Evolutionary conservation across 2,888 invertebrate genomes (phyloP).

Genomic region (Lepas anatifera): DNA sequence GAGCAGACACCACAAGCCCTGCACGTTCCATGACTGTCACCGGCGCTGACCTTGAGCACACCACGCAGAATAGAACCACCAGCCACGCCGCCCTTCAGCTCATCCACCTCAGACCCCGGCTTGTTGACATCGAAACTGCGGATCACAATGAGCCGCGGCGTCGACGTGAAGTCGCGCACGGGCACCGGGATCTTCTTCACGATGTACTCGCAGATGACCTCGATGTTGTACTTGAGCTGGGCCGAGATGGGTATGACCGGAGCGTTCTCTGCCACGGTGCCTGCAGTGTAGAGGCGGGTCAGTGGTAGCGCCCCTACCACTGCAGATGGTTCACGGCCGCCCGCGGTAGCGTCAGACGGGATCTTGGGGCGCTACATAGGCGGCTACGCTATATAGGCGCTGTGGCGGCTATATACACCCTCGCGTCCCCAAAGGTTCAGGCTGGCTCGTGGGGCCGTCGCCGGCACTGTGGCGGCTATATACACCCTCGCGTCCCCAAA

Average conservation of each 20-base stretch:
- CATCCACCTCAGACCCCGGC: constrained; percentile 96
- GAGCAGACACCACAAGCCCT: no score
- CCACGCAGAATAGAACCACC: constrained; percentile 96
- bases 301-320: background rate
- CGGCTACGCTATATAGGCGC: no score
- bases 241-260: constrained; percentile 99
- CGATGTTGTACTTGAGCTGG: constrained; percentile 97
- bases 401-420: no score
- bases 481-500: no score
- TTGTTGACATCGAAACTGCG: constrained; percentile 99
- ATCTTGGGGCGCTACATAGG: no score
- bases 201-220: constrained; percentile 96
- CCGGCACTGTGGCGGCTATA: no score
- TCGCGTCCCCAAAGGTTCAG: no score
- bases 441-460: no score
- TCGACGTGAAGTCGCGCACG: constrained; percentile 81
- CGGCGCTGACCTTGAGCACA: constrained; percentile 75
- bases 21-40: no score
- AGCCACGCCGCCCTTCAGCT: constrained; percentile 95
- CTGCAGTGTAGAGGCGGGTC: constrained; percentile 30
- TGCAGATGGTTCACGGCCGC: no score
- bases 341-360: no score
- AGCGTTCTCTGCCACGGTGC: constrained; percentile 96
- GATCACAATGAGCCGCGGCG: constrained; percentile 89
- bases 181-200: constrained; percentile 98